Conservation (phyloP, 2,113 vertebrate species). For the Sminthopsis crassicaudata region DNA sequence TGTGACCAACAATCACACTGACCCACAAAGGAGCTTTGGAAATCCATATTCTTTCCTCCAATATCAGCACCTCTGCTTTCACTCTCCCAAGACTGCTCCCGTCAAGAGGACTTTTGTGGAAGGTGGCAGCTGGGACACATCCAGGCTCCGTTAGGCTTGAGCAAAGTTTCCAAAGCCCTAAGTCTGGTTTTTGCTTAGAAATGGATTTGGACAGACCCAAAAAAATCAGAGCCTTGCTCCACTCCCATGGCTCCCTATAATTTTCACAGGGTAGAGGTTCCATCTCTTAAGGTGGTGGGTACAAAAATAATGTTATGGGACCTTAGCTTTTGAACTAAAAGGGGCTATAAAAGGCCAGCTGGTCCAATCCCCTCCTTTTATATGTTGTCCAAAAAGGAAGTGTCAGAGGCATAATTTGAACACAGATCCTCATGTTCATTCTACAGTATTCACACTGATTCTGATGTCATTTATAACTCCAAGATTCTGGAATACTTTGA, state of each 20-base stretch:
- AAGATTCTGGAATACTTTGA: too few species aligned
- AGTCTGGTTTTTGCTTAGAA: constrained; percentile 6
- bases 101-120: constrained; percentile 32
- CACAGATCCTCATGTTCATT: background rate
- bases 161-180: background rate
- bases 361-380: background rate
- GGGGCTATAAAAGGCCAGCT: background rate
- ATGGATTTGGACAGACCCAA: constrained; percentile 4
- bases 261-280: background rate
- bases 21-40: constrained; percentile 26
- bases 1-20: background rate
- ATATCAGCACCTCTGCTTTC: background rate
- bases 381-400: background rate
- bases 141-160: background rate
- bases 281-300: background rate
- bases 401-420: background rate
- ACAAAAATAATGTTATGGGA: background rate
- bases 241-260: background rate
- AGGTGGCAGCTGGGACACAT: background rate
- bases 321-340: background rate
- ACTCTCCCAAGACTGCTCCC: constrained; percentile 28
- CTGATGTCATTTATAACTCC: too few species aligned
- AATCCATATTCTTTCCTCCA: constrained; percentile 27
- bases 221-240: constrained; percentile 16
- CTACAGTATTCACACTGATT: too few species aligned